phyloP scores from a whole-genome alignment of 2,888 invertebrate species.

The Netelia virgata region DNA sequence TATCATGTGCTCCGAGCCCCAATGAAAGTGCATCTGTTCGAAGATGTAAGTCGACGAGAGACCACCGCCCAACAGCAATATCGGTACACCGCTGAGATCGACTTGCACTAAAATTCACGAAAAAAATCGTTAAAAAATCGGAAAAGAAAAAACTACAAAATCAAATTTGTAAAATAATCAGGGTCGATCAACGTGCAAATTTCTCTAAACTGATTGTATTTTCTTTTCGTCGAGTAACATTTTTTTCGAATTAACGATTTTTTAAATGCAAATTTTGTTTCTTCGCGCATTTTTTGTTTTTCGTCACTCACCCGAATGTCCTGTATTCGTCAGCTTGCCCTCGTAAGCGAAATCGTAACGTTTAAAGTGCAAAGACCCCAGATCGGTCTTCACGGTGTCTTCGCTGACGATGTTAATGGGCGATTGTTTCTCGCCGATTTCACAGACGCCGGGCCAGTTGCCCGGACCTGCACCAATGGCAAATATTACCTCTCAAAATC shows the following conservation, averaged over 20 bases:
- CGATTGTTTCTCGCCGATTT: constrained; percentile 89
- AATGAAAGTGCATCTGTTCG: constrained; percentile 93
- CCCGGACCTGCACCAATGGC: constrained; percentile 76
- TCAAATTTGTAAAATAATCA: neutral
- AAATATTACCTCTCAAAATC: neutral
- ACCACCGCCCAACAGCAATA: constrained; percentile 87
- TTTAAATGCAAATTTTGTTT: neutral
- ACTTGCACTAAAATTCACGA: constrained; percentile 75
- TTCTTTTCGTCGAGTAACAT: neutral
- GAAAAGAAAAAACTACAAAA: neutral
- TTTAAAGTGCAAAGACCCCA: constrained; percentile 86
- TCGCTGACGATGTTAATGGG: constrained; percentile 90
- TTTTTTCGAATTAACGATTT: neutral
- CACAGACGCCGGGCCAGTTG: constrained; percentile 89
- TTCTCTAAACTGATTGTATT: neutral
- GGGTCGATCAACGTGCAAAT: neutral
- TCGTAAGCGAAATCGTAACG: constrained; percentile 86
- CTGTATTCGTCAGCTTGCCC: constrained; percentile 88
- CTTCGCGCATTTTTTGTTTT: neutral
- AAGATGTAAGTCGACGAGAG: constrained; percentile 87
- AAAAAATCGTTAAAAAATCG: constrained; percentile 2
- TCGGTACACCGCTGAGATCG: constrained; percentile 71
- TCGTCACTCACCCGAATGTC: constrained; percentile 88
- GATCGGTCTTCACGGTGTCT: constrained; percentile 85
- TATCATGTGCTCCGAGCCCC: constrained; percentile 93